Conservation (phyloP, 2,113 vertebrate species). For the Prunella fulvescens region DNA sequence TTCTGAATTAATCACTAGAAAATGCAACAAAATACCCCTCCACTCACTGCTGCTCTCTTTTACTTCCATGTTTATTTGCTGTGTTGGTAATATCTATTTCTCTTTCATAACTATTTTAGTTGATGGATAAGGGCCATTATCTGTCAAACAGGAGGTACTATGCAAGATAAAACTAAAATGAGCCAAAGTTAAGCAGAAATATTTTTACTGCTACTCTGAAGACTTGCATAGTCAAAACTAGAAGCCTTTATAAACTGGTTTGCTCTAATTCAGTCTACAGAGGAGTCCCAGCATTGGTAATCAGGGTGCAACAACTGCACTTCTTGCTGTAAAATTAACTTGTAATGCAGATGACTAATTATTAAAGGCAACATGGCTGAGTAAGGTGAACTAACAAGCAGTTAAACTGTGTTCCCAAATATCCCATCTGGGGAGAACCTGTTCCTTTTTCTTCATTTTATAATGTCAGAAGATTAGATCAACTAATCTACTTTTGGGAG, state of each 20-base stretch:
- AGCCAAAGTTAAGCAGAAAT: background rate
- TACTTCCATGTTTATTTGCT: background rate
- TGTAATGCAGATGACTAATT: background rate
- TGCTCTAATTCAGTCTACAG: background rate
- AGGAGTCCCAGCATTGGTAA: background rate
- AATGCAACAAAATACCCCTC: background rate
- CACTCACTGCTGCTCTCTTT: background rate
- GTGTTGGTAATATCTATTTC: background rate
- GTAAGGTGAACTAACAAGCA: background rate
- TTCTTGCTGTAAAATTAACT: background rate
- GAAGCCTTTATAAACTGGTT: background rate
- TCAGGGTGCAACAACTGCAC: background rate
- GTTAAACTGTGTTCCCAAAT: background rate
- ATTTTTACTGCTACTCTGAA: background rate
- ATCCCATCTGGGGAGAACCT: background rate
- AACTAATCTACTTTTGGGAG: too few species aligned
- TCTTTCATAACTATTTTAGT: background rate
- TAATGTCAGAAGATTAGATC: background rate
- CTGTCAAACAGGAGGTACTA: background rate
- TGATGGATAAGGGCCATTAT: background rate
- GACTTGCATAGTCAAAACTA: background rate
- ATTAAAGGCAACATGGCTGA: background rate
- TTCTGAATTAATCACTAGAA: background rate
- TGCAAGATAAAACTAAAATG: background rate
- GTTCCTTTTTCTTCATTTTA: background rate